Percentiles rank a stretch among this genome's conserved stretches.
Evolutionary conservation across 2,888 invertebrate genomes (phyloP).

Genomic region (Ormia ochracea): DNA sequence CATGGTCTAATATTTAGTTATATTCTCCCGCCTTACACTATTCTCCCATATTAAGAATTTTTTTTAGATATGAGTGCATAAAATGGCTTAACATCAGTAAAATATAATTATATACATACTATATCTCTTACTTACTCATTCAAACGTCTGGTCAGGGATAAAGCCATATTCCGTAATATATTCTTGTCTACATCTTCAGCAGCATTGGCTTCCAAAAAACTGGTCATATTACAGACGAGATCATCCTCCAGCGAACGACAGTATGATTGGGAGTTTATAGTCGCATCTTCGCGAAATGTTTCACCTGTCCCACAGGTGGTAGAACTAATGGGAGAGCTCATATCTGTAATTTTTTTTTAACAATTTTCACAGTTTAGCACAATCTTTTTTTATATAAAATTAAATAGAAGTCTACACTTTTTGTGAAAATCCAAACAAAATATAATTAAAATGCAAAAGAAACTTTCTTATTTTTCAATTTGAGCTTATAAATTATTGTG

Average conservation of each 20-base stretch:
- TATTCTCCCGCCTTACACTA: no score
- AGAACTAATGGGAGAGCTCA: constrained; percentile 19
- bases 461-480: background rate
- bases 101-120: no score
- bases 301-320: background rate
- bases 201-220: constrained; percentile 71
- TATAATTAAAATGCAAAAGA: background rate
- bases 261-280: background rate
- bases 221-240: constrained; percentile 70
- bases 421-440: background rate
- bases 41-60: no score
- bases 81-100: no score
- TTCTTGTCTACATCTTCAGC: constrained; percentile 69
- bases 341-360: background rate
- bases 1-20: no score
- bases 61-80: no score
- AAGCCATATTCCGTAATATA: constrained; percentile 69
- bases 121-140: constrained; percentile 72
- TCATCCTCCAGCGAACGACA: constrained; percentile 64
- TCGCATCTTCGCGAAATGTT: background rate
- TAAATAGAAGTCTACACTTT: no score
- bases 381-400: no score
- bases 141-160: constrained; percentile 69
- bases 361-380: background rate
- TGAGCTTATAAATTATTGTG: background rate